Evolutionary conservation across 2,797 vertebrate genomes (phyloP), one percentile per base, ranked within the genome.

Genomic region (Pseudomugil gertrudae): DNA sequence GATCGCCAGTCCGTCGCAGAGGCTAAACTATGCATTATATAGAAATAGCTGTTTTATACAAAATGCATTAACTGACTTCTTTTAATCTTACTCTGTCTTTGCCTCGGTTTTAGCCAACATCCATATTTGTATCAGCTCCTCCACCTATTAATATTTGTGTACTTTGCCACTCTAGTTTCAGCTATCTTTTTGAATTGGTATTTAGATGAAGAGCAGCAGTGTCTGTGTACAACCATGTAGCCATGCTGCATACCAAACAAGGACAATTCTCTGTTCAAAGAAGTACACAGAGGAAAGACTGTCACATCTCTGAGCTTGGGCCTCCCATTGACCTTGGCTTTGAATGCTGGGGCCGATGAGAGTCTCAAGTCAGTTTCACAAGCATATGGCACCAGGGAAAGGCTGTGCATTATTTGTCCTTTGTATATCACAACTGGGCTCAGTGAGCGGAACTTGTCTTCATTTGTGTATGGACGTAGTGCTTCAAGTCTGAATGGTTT

Each of bases 281-380:
- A 74, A 48, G 17, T 17, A 72, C 67, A 76, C 63, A 69, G 38
- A 77, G 70, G 52, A 87, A 74, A 72, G 43, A 15, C 55, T 66
- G 76, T 77, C 43, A 40, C 61, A 43, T 69, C 60, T 64, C 27
- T 53, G 48, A 75, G 54, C 75, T 57, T 40, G 23, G 63, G 54
- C 62, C 47, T 81, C 68, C 51, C 63, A 72, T 80, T 75, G 69
- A 84, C 85, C 60, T 76, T 75, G 66, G 54, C 66, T 74, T 69
- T 78, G 66, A 87, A 80, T 78, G 51, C 67, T 33, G 58, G 56
- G 69, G 58, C 67, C 70, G 56, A 71, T 62, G 66, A 82, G 50
- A 35, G n/a, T 75, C 69, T 81, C 53, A 27, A 78, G 66, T 76
- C 59, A 69, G 13, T 81, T 74, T 83, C 71, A 69, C 68, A 62